Evolutionary conservation across 2,888 invertebrate genomes (phyloP).

Genomic region (Griposia aprilina): DNA sequence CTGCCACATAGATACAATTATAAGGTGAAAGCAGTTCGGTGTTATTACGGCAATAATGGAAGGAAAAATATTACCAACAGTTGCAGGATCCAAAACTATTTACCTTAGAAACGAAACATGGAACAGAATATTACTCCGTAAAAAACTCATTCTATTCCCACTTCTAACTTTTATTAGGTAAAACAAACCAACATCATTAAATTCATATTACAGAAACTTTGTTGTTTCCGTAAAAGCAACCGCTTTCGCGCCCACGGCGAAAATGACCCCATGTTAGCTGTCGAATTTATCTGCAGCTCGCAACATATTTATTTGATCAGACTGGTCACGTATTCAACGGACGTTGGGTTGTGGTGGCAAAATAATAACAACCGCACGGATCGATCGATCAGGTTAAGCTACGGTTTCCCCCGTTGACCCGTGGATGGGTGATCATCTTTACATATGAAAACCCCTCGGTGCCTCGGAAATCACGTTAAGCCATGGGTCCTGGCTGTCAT

Average conservation of each 20-base stretch:
- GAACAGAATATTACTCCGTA: neutral
- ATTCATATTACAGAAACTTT: slow-evolving; percentile 37
- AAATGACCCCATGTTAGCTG: slow-evolving; percentile 57
- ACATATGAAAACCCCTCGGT: too few species aligned
- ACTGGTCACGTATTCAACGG: slow-evolving; percentile 62
- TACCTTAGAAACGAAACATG: neutral
- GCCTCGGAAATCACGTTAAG: too few species aligned
- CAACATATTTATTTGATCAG: slow-evolving; percentile 60
- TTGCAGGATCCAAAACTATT: neutral
- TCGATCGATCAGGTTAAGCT: too few species aligned
- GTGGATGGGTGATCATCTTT: too few species aligned
- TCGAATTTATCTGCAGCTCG: slow-evolving; percentile 60
- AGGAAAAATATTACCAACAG: neutral
- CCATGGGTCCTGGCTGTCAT: too few species aligned
- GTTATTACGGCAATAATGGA: neutral
- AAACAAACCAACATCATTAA: slow-evolving; percentile 35
- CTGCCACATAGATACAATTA: neutral
- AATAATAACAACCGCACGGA: too few species aligned
- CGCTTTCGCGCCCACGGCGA: slow-evolving; percentile 32
- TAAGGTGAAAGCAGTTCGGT: too few species aligned
- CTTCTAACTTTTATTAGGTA: slow-evolving; percentile 33
- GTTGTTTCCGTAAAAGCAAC: slow-evolving; percentile 36
- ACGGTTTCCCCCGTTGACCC: too few species aligned
- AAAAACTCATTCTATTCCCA: neutral
- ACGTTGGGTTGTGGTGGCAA: neutral